Evolutionary conservation across 2,797 vertebrate species (phyloP), one percentile per base, ranked within the genome.

Genomic region (Okamejei kenojei): DNA sequence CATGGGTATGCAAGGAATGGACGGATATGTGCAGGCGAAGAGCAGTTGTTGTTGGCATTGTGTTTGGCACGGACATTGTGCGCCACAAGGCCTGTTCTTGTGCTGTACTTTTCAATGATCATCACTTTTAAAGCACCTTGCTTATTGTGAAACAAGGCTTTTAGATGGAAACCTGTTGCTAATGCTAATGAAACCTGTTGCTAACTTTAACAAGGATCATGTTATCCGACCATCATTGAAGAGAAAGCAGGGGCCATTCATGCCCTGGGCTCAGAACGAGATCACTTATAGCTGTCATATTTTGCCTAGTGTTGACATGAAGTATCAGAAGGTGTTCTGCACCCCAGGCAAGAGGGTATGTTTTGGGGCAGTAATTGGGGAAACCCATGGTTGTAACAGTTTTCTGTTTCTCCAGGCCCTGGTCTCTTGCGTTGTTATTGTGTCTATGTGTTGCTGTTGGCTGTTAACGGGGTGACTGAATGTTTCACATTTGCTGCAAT

Each of bases 401-500:
- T 26, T 93, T 0, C 92, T 94, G 90, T 5, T 94, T 93, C n/a
- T 79, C 21, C 94, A 99, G 98, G 99, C 93, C 98, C 98, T 29
- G 94, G 95, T 94, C 96, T 99, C 93, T 96, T 99, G 90, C 96
- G 97, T 73, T 97, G 96, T 95, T 99, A 98, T 94, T 98, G 98
- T 6, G 94, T 97, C 71, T 99, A 99, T 45, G 98, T 99, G 93
- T 96, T 99, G 15, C 96, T 99, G 93, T 97, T 99, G 90, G 98
- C 98, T 94, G 93, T 99, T 93, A 99, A 99, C 78, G 98, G 99
- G 61, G 96, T 99, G 86, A 98, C 98, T 0, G 99, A 99, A 94
- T 99, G 99, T 94, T 99, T 99, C 94, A 98, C 98, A 0, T 99
- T 97, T 96, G 98, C 98, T 94, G 97, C 97, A 93, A 99, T 99